phyloP scores from a whole-genome alignment of 2,797 vertebrate species.

The Tragopan temminckii region DNA sequence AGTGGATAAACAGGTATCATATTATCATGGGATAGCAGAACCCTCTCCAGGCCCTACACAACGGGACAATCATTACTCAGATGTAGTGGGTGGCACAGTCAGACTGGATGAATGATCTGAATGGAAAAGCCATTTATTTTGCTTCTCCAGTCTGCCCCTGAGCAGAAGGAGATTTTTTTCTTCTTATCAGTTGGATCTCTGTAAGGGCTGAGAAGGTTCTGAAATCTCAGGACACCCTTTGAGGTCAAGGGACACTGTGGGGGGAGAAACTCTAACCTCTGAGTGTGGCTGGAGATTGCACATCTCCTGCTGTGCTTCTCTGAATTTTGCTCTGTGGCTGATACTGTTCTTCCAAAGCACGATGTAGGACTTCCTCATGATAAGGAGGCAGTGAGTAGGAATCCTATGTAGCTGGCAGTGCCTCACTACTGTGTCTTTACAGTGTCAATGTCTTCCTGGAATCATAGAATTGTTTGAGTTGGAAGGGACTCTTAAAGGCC shows the following conservation, averaged over 20 bases:
- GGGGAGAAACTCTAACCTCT: neutral
- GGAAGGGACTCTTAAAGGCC: no score
- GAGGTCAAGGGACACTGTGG: neutral
- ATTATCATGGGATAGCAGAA: neutral
- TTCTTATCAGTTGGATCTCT: neutral
- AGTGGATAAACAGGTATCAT: neutral
- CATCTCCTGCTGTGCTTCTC: neutral
- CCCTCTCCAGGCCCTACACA: neutral
- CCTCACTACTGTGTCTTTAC: accelerated
- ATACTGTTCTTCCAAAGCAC: neutral
- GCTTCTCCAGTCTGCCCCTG: neutral
- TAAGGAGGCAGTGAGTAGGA: neutral
- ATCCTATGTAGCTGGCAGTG: neutral
- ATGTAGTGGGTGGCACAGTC: neutral
- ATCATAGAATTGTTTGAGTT: no score
- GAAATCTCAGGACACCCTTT: neutral
- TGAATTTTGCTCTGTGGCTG: neutral
- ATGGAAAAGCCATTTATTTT: neutral
- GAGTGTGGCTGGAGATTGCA: neutral
- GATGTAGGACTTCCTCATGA: neutral
- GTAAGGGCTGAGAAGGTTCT: neutral
- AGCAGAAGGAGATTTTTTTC: neutral
- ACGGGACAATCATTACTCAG: neutral
- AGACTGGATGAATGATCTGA: neutral
- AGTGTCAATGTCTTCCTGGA: neutral